Evolutionary conservation across 2,113 vertebrate genomes (phyloP).

Genomic region (Eulemur rufifrons): DNA sequence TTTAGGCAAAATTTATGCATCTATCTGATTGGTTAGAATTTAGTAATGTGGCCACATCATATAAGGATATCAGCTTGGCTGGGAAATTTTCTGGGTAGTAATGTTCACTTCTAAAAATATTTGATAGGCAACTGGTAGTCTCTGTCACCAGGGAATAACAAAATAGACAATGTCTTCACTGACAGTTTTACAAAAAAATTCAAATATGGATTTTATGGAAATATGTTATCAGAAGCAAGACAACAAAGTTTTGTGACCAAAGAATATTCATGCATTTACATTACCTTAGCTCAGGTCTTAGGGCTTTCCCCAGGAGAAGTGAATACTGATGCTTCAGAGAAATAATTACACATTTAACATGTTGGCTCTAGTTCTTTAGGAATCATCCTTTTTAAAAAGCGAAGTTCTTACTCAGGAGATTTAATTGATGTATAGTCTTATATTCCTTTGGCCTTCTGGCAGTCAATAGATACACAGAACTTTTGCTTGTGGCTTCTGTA

Average conservation of each 20-base stretch:
- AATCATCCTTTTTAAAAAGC: background rate
- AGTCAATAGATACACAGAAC: background rate
- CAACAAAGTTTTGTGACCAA: background rate
- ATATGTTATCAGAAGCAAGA: background rate
- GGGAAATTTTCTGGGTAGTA: background rate
- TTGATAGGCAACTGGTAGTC: background rate
- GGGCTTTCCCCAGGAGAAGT: background rate
- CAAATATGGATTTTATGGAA: background rate
- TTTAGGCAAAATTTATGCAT: background rate
- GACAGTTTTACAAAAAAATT: constrained; percentile 36
- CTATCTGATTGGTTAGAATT: background rate
- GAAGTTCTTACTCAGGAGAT: background rate
- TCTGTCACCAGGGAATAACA: background rate
- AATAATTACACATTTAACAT: background rate
- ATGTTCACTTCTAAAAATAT: background rate
- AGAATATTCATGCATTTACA: background rate
- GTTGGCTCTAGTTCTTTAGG: background rate
- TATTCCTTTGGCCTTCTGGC: background rate
- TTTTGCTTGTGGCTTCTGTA: background rate
- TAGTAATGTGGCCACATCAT: background rate
- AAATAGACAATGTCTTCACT: background rate
- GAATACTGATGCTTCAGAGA: background rate
- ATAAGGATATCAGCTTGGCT: background rate
- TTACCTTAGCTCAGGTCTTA: background rate
- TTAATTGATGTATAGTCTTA: background rate